A percentile compares a stretch with the other conserved stretches of the same genome.
Conservation (phyloP, 1,140 invertebrate species). For the Anthonomus grandis region DNA sequence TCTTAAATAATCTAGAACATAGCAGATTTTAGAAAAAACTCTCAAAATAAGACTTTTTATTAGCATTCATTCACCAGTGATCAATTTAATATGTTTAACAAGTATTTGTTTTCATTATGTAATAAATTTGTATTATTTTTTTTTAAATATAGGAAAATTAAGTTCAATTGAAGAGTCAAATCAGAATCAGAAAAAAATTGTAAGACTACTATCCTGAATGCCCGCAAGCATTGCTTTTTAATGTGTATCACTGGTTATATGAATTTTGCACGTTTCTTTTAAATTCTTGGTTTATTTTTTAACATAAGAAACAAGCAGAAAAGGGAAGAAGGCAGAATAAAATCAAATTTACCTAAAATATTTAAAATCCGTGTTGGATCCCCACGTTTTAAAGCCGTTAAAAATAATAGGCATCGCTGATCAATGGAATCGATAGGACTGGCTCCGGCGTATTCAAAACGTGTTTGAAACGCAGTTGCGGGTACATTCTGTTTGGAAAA, state of each 20-base stretch:
- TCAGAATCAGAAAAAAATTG: too few species aligned
- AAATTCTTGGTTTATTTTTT: neutral
- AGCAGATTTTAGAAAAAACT: too few species aligned
- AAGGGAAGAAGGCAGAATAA: neutral
- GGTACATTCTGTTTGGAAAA: slow-evolving; percentile 32
- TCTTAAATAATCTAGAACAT: too few species aligned
- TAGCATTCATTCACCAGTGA: too few species aligned
- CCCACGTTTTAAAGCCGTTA: neutral
- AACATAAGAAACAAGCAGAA: neutral
- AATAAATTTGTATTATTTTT: too few species aligned
- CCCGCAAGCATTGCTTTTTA: neutral
- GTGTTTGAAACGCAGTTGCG: slow-evolving; percentile 35
- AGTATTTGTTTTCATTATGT: too few species aligned
- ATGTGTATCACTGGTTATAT: neutral
- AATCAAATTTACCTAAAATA: neutral
- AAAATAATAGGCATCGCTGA: slow-evolving; percentile 14
- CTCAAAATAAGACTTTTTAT: too few species aligned
- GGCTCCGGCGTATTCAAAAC: slow-evolving; percentile 33
- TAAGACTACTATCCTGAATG: too few species aligned
- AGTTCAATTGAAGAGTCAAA: too few species aligned
- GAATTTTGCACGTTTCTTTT: neutral
- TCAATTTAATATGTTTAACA: too few species aligned
- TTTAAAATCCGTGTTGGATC: neutral
- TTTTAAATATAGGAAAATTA: too few species aligned
- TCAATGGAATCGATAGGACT: slow-evolving; percentile 37